Evolutionary conservation across 2,797 vertebrate species (phyloP).

Genomic region (Galago senegalensis): DNA sequence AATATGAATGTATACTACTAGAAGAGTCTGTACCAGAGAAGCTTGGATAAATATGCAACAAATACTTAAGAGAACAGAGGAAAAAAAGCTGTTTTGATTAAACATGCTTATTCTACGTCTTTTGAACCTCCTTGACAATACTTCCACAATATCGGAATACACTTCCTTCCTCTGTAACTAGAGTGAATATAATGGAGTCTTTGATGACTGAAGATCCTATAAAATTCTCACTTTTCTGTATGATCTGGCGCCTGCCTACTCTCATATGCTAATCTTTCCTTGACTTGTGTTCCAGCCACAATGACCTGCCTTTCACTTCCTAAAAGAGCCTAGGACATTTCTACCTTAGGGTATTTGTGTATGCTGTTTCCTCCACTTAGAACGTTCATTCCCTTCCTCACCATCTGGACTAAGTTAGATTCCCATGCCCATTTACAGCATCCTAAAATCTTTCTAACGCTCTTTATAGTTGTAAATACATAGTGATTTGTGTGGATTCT

Average conservation of each 20-base stretch:
- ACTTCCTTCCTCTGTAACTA: constrained; percentile 19
- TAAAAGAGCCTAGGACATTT: background rate
- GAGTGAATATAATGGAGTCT: constrained; percentile 36
- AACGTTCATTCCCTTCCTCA: background rate
- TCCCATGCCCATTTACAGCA: background rate
- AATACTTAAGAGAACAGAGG: constrained; percentile 43
- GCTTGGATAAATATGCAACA: background rate
- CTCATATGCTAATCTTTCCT: background rate
- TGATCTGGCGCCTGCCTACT: background rate
- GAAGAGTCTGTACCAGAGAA: constrained; percentile 53
- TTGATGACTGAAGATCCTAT: constrained; percentile 15
- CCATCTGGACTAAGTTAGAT: background rate
- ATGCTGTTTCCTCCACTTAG: background rate
- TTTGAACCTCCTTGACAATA: constrained; percentile 31
- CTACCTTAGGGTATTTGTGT: background rate
- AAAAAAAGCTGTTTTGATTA: background rate
- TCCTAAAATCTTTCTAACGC: background rate
- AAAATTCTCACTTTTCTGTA: constrained; percentile 10
- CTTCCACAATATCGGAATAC: constrained; percentile 3
- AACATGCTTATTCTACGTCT: background rate
- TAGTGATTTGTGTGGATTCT: background rate
- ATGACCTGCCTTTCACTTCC: constrained; percentile 35
- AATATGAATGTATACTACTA: constrained; percentile 62
- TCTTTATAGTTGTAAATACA: background rate
- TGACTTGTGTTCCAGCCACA: background rate